phyloP scores from a whole-genome alignment of 2,113 vertebrate species.

The Illadopsis cleaveri region DNA sequence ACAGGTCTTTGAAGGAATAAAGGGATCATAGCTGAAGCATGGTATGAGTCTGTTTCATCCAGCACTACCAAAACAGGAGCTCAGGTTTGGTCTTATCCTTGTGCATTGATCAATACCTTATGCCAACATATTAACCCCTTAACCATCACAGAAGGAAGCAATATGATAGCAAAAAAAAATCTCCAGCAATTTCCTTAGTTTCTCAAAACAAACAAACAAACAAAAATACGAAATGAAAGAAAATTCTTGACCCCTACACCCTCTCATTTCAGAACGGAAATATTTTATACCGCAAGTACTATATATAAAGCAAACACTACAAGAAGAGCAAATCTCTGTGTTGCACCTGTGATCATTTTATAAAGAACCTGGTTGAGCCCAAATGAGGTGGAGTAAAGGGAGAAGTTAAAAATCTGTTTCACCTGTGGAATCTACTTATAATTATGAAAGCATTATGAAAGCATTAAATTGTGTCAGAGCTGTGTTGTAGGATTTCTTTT shows the following conservation, averaged over 20 bases:
- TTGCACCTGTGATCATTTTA: background rate
- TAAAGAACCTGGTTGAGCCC: background rate
- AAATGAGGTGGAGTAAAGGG: background rate
- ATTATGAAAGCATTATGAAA: background rate
- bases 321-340: background rate
- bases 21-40: background rate
- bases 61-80: background rate
- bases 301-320: background rate
- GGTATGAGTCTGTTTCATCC: background rate
- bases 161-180: background rate
- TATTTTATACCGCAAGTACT: background rate
- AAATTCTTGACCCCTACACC: background rate
- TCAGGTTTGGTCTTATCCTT: background rate
- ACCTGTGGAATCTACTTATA: background rate
- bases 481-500: background rate
- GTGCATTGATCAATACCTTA: background rate
- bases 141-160: background rate
- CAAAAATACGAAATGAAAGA: background rate
- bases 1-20: background rate
- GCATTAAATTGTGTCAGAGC: background rate
- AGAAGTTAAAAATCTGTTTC: background rate
- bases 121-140: background rate
- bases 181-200: no score
- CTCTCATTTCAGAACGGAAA: background rate
- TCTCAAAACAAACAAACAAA: background rate